Base-by-base conservation (phyloP, 2,797 vertebrate genomes). In the Uromys caudimaculatus region DNA sequence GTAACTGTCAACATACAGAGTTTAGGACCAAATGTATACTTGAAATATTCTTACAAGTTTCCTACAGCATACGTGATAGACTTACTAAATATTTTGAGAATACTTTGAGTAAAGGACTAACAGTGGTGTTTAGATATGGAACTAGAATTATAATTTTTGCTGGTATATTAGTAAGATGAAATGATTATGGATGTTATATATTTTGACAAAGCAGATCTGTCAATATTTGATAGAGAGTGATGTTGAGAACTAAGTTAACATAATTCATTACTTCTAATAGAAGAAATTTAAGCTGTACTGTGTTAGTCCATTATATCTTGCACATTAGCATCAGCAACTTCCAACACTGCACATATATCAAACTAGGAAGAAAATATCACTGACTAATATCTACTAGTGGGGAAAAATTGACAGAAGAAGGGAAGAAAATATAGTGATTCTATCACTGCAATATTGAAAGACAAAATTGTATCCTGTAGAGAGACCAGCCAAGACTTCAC, bases 31-130 rank as follows among this genome's bases (percentile, higher is more conserved):
- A 27, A 41, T 83, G 84, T 71, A n/a, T 79, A 38, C 0, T 12
- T 76, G n/a, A 90, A 19, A 38, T 41, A 81, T 81, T 38, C n/a
- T 60, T 95, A 50, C 95, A 69, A 94, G 64, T 73, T n/a, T 86
- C 23, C 38, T 88, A 73, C 64, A 94, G 24, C 21, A 89, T 24
- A 67, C 16, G 56, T 27, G 75, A 81, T 62, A 56, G 32, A 27
- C 32, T 29, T 41, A 44, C 1, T 64, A 73, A 16, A 92, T 54
- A 86, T 77, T 19, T 79, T 0, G 23, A 19, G 9, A 1, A 60
- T 73, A 56, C 27, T 81, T 86, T 41, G 29, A 24, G 6, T n/a
- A 78, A 89, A 73, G 24, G 54, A 78, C 32, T 76, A 27, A 8
- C 78, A 85, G 58, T 35, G 84, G 1, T 10, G 58, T 62, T 90